Base-by-base conservation (phyloP, 2,797 vertebrate species). In the Apogon hyalosoma region DNA sequence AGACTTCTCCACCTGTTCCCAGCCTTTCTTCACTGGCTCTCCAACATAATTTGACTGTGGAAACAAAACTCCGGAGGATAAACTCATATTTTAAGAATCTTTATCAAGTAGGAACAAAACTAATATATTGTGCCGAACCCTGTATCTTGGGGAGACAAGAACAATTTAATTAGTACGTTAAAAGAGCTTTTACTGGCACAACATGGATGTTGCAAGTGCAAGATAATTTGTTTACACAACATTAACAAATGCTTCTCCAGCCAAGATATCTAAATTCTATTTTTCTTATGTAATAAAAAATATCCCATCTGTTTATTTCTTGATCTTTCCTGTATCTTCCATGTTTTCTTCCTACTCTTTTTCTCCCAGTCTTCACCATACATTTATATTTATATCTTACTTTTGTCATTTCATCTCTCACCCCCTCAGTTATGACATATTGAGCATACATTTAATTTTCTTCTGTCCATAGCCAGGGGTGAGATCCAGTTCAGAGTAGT, bases 391-490 rank as follows among this genome's bases (percentile, higher is more conserved):
- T 75, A 52, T 43, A 63, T 71, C 24, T 28, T 28, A 28, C n/a
- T 60, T 43, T 42, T 50, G 3, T 75, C 33, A 45, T 36, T 31
- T 28, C 39, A 14, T 45, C 24, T 54, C 10, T 2, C 50, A 7
- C 3, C 18, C 33, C 11, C 40, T 13, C 48, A 52, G 43, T 42
- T 16, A 45, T 15, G 57, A 50, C 46, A 60, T 49, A 63, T 53
- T 56, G 57, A 77, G 54, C 63, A 78, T 53, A 50, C 31, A 66
- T 77, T 70, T 52, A 33, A 28, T 67, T 61, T 13, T 73, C 51
- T 64, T 68, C 67, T 57, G 69, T 56, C 54, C 63, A 46, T 13
- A 16, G 60, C 47, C 19, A 1, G 24, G 18, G 36, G n/a, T 33
- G 60, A 53, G 55, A 79, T 40, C 42, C 24, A 28, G 24, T 28